A percentile compares a stretch with the other conserved stretches of the same genome.
phyloP scores from a whole-genome alignment of 1,140 invertebrate genomes.

The Bradynema listronoti region DNA sequence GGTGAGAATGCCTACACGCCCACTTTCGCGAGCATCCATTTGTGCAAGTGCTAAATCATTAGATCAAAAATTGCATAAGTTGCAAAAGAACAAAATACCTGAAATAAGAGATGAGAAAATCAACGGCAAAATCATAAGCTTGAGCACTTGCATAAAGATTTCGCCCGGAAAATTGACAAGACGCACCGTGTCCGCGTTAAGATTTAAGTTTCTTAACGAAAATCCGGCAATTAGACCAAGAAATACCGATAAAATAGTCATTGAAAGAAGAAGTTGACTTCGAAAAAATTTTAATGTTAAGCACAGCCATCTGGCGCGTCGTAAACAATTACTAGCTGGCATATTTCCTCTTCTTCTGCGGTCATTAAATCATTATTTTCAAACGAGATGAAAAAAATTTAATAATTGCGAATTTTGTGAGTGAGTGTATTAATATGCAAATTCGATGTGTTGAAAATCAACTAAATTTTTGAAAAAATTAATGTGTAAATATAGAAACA shows the following conservation, averaged over 20 bases:
- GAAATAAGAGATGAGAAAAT: constrained; percentile 43
- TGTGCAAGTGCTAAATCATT: constrained; percentile 43
- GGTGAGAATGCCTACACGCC: constrained; percentile 44
- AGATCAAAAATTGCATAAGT: constrained; percentile 32
- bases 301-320: too few relatives aligned
- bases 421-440: too few relatives aligned
- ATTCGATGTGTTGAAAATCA: too few relatives aligned
- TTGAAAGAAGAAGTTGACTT: constrained; percentile 48
- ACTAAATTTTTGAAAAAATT: too few relatives aligned
- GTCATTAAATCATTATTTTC: too few relatives aligned
- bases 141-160: constrained; percentile 47
- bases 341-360: too few relatives aligned
- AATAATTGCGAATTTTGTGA: too few relatives aligned
- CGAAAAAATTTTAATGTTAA: constrained; percentile 33
- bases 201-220: constrained; percentile 34
- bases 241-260: constrained; percentile 50
- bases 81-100: constrained; percentile 20
- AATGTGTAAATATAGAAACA: too few relatives aligned
- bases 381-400: too few relatives aligned
- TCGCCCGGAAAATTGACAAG: constrained; percentile 55
- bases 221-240: constrained; percentile 48
- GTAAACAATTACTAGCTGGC: too few relatives aligned
- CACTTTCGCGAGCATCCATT: constrained; percentile 41
- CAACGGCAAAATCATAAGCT: constrained; percentile 44
- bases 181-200: constrained; percentile 41